Percentiles rank a stretch among this genome's conserved stretches.
phyloP scores from a whole-genome alignment of 2,888 invertebrate genomes.

The Heliconius ismenius region DNA sequence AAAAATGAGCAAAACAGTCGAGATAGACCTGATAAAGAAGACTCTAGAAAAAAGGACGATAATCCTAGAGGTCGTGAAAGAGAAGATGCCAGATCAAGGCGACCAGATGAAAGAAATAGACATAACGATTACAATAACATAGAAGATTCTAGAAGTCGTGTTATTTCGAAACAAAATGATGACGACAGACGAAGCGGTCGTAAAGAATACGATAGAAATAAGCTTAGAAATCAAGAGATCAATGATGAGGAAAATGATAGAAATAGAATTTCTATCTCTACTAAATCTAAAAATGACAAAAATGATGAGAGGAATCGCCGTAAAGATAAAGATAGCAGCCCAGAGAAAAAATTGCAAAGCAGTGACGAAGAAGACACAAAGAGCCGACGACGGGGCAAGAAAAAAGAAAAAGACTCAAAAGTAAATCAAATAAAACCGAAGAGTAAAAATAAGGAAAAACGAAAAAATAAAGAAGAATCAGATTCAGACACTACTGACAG shows the following conservation, averaged over 20 bases:
- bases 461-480: slow-evolving; percentile 44
- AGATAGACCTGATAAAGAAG: slow-evolving; percentile 32
- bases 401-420: background rate
- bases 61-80: slow-evolving; percentile 11
- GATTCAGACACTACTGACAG: slow-evolving; percentile 34
- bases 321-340: slow-evolving; percentile 25
- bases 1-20: slow-evolving; percentile 32
- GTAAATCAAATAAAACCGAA: slow-evolving; percentile 13
- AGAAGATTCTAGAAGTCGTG: slow-evolving; percentile 38
- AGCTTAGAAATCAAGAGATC: background rate
- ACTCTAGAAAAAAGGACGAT: slow-evolving; percentile 41
- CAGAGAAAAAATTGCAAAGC: slow-evolving; percentile 15
- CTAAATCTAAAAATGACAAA: slow-evolving; percentile 15
- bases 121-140: slow-evolving; percentile 34
- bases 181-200: slow-evolving; percentile 30
- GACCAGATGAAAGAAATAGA: slow-evolving; percentile 22
- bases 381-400: slow-evolving; percentile 8
- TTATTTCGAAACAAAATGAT: slow-evolving; percentile 30
- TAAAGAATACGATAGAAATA: slow-evolving; percentile 7
- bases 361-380: slow-evolving; percentile 28
- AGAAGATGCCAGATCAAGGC: background rate
- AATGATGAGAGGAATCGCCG: slow-evolving; percentile 13
- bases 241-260: background rate
- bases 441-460: slow-evolving; percentile 34
- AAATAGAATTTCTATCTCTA: slow-evolving; percentile 24